Conservation (phyloP, 1,140 invertebrate species). For the Achroia grisella region DNA sequence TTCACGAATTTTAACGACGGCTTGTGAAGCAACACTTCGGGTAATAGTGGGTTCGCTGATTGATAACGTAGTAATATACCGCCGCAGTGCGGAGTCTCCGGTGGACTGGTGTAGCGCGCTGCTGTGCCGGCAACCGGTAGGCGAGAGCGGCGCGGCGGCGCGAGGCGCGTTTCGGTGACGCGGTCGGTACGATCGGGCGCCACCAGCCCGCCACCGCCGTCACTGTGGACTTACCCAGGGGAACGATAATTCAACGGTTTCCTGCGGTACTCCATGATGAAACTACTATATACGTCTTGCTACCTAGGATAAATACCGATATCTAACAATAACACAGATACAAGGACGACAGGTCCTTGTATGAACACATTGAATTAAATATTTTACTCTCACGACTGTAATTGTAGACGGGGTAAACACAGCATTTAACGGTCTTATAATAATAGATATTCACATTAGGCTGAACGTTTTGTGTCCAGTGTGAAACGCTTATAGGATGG, state of each 20-base stretch:
- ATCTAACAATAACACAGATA: too few relatives aligned
- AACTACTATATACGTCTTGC: too few relatives aligned
- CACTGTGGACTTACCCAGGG: slow-evolving; percentile 4
- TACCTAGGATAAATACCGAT: too few relatives aligned
- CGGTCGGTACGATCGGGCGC: too few relatives aligned
- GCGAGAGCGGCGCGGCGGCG: slow-evolving; percentile 13
- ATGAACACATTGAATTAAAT: too few relatives aligned
- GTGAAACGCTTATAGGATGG: too few relatives aligned
- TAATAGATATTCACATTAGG: too few relatives aligned
- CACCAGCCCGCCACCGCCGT: slow-evolving; percentile 5
- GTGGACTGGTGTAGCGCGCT: slow-evolving; percentile 34
- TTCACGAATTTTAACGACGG: not conserved
- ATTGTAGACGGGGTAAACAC: too few relatives aligned
- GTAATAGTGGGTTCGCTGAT: slow-evolving; percentile 3
- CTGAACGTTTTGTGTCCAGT: too few relatives aligned
- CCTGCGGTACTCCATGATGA: slow-evolving; percentile 1
- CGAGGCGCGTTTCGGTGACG: slow-evolving; percentile 6
- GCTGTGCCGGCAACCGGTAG: slow-evolving; percentile 8
- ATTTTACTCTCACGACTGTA: too few relatives aligned
- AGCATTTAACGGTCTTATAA: too few relatives aligned
- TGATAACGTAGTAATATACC: slow-evolving; percentile 25
- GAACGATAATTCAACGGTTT: slow-evolving; percentile 23
- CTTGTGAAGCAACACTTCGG: slow-evolving; percentile 10
- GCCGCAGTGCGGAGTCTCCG: slow-evolving; percentile 55
- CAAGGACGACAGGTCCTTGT: too few relatives aligned